These are phyloP conservation scores for Aplysina aerophoba DNA, from an alignment of 37 sponge, comb jelly and placozoan genomes.

Conservation along the genomic window DNA sequence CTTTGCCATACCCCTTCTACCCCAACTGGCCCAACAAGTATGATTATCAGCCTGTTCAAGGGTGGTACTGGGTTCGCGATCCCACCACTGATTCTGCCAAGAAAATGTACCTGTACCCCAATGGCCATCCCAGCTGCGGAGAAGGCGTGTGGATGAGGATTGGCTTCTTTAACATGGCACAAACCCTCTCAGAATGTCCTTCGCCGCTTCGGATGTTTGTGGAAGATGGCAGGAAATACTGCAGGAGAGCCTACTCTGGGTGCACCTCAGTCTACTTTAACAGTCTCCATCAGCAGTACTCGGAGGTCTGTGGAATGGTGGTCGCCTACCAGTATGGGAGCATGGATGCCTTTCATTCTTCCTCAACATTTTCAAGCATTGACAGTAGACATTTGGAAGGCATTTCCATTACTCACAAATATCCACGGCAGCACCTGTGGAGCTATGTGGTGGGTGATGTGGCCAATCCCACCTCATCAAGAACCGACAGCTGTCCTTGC, in stretches of 20 bases:
- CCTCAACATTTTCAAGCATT: neutral
- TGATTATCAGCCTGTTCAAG: neutral
- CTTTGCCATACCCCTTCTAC: too few relatives aligned
- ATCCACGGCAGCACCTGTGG: neutral
- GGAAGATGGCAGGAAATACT: neutral
- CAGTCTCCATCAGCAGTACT: neutral
- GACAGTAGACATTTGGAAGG: constrained; percentile 12
- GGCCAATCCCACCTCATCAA: neutral
- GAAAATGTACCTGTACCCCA: neutral
- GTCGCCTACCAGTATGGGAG: constrained; percentile 5
- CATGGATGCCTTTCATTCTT: neutral
- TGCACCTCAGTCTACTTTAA: constrained; percentile 24
- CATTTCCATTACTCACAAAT: constrained; percentile 1
- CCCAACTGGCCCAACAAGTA: too few relatives aligned
- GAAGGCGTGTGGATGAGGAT: constrained; percentile 31
- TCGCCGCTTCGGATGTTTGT: neutral
- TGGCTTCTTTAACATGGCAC: neutral
- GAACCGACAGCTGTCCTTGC: neutral
- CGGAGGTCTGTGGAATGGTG: constrained; percentile 14
- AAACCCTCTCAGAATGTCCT: constrained; percentile 1
- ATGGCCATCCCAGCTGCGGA: neutral
- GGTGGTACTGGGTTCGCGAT: constrained; percentile 13
- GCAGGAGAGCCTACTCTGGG: neutral
- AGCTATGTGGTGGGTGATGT: neutral
- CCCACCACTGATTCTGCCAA: neutral